Conservation (phyloP, 1,140 invertebrate genomes). For the Tenebrio molitor region DNA sequence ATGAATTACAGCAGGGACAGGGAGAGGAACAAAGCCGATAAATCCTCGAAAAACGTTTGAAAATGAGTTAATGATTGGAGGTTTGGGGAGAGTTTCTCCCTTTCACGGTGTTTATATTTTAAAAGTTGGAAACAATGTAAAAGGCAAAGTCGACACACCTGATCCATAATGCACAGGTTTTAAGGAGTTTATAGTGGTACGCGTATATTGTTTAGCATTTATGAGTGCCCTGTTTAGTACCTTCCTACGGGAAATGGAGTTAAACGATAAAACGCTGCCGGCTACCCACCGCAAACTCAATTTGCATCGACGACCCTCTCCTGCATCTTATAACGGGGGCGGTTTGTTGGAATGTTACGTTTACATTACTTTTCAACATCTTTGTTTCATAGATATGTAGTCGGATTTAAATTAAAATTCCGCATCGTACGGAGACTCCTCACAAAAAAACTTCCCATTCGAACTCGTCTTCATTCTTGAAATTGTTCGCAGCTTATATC, state of each 20-base stretch:
- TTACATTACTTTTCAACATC: slow-evolving; percentile 39
- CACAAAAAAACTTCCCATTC: background rate
- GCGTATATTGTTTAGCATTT: slow-evolving; percentile 58
- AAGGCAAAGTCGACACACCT: slow-evolving; percentile 45
- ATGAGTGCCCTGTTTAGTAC: slow-evolving; percentile 54
- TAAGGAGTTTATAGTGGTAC: slow-evolving; percentile 54
- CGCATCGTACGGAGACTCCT: slow-evolving; percentile 15
- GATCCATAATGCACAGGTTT: slow-evolving; percentile 57
- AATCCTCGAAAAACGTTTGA: slow-evolving; percentile 20
- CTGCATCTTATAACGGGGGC: slow-evolving; percentile 36
- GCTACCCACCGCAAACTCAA: slow-evolving; percentile 52
- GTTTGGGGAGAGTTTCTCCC: background rate
- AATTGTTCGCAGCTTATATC: background rate
- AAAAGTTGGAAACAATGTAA: slow-evolving; percentile 53
- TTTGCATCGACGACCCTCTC: slow-evolving; percentile 53
- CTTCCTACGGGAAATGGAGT: slow-evolving; percentile 52
- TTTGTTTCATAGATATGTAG: slow-evolving; percentile 3
- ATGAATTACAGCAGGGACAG: slow-evolving; percentile 2
- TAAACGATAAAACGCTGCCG: slow-evolving; percentile 55
- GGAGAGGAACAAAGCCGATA: slow-evolving; percentile 14
- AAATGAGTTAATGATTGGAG: slow-evolving; percentile 20
- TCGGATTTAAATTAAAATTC: slow-evolving; percentile 37
- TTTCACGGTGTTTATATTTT: slow-evolving; percentile 40
- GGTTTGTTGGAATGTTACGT: slow-evolving; percentile 39
- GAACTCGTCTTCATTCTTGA: slow-evolving; percentile 1